phyloP scores from a whole-genome alignment of 1,140 invertebrate genomes.

The Cydia fagiglandana region DNA sequence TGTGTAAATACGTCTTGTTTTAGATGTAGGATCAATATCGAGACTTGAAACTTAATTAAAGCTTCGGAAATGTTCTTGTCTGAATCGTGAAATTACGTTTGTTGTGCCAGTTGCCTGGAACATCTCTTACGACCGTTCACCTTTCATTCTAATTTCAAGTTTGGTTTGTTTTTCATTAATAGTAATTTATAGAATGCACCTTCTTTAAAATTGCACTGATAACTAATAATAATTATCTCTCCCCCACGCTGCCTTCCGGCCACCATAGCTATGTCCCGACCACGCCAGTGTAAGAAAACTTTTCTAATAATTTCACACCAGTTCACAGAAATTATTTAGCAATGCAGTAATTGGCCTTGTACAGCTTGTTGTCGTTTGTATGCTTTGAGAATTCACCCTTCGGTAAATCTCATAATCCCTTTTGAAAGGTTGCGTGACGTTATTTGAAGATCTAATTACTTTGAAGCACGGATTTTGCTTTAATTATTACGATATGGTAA shows the following conservation, averaged over 20 bases:
- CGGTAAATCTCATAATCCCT: neutral
- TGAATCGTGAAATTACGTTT: slow-evolving; percentile 5
- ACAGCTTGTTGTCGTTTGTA: slow-evolving; percentile 16
- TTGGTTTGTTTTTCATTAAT: slow-evolving; percentile 14
- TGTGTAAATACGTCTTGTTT: slow-evolving; percentile 21
- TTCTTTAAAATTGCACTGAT: slow-evolving; percentile 44
- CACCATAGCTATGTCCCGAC: slow-evolving; percentile 78
- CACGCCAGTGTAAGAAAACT: slow-evolving; percentile 82
- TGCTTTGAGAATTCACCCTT: slow-evolving; percentile 1
- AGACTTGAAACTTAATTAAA: slow-evolving; percentile 9
- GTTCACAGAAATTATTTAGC: slow-evolving; percentile 31
- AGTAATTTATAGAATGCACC: slow-evolving; percentile 19
- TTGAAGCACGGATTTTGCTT: too few relatives aligned
- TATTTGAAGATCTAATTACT: too few relatives aligned
- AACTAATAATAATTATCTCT: slow-evolving; percentile 58
- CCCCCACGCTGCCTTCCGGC: slow-evolving; percentile 67
- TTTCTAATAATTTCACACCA: neutral
- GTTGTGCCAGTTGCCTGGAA: slow-evolving; percentile 52
- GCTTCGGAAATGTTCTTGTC: slow-evolving; percentile 6
- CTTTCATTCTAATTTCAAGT: slow-evolving; percentile 34
- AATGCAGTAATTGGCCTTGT: slow-evolving; percentile 14
- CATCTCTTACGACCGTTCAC: slow-evolving; percentile 68
- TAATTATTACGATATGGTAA: neutral
- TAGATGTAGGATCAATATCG: slow-evolving; percentile 7
- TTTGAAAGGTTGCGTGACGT: neutral